Base-by-base conservation (phyloP, 2,113 vertebrate species). In the Chlorodrepanis virens region DNA sequence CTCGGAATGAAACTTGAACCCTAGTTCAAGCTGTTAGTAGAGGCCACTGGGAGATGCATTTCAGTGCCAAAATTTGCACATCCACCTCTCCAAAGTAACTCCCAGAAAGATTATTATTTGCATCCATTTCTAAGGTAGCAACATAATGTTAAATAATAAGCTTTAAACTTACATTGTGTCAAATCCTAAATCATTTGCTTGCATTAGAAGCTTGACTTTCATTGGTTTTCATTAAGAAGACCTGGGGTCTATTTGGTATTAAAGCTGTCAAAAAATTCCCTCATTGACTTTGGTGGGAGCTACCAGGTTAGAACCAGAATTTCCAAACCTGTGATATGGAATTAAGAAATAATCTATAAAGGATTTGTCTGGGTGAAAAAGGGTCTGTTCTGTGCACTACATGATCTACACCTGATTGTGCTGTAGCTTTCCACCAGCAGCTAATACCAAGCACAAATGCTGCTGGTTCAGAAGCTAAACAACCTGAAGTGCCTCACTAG, bases 1-100 rank as follows among this genome's bases (percentile, higher is more conserved):
- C 42, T 65, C 4, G 13, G 87, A 90, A 94, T 79, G 60, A 83
- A 95, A 87, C 64, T 71, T 87, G 78, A 96, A 95, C 93, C 88
- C 44, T 28, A 29, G 45, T 90, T 93, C 64, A 93, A 68, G 77
- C 40, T 72, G 53, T 89, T 79, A 76, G 89, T 33, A 57, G 57
- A 89, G n/a, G 65, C 80, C 88, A 84, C 79, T 79, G 91, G 85
- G 68, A 90, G 84, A 78, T 35, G 63, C 14, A 28, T 84, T 78
- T 59, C 65, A 35, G 44, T 92, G 64, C 31, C 76, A 83, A 91
- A 85, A 75, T 56, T 23, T 45, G 31, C n/a, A 75, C 27, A 49
- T 77, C 52, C 18, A 83, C 35, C 31, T 83, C 45, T 74, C 33
- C 79, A 87, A 86, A 95, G n/a, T 60, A 75, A 71, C 28, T 83